phyloP scores from a whole-genome alignment of 2,113 vertebrate genomes.

The Actenoides lindsayi region DNA sequence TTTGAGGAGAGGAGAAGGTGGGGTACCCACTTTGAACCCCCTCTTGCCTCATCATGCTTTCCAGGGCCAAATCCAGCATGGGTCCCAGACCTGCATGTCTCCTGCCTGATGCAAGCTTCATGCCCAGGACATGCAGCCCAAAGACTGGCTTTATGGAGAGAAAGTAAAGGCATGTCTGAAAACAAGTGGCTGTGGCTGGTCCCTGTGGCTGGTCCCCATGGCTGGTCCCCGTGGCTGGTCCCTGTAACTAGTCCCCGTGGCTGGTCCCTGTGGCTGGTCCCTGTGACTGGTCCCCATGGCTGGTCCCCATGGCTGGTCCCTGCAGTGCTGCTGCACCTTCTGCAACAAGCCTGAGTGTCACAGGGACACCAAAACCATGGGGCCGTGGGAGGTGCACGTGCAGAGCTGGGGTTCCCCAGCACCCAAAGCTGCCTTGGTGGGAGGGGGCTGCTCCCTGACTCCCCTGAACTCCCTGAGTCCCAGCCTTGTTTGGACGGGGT shows the following conservation, averaged over 20 bases:
- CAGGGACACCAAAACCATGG: not conserved
- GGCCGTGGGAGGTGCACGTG: too few species aligned
- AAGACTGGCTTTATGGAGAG: not conserved
- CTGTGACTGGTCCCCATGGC: not conserved
- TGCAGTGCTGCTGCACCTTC: not conserved
- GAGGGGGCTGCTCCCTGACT: not conserved
- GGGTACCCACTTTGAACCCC: not conserved
- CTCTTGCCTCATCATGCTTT: not conserved
- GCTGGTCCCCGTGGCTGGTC: not conserved
- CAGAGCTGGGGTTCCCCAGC: not conserved
- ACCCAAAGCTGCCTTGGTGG: not conserved
- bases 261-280: not conserved
- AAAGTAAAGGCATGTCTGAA: not conserved
- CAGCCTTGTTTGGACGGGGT: not conserved
- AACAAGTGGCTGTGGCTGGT: not conserved
- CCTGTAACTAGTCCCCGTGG: not conserved
- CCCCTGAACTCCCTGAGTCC: not conserved
- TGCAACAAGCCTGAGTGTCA: not conserved
- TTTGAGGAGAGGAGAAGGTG: not conserved
- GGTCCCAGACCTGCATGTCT: not conserved
- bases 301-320: not conserved
- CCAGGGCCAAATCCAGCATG: not conserved
- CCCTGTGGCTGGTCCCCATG: too few species aligned
- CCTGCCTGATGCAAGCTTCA: not conserved
- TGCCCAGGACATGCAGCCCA: not conserved